These are phyloP conservation scores for Campylomormyrus tamandua DNA, from an alignment of 2,113 vertebrate genomes.

Conservation along the genomic window DNA sequence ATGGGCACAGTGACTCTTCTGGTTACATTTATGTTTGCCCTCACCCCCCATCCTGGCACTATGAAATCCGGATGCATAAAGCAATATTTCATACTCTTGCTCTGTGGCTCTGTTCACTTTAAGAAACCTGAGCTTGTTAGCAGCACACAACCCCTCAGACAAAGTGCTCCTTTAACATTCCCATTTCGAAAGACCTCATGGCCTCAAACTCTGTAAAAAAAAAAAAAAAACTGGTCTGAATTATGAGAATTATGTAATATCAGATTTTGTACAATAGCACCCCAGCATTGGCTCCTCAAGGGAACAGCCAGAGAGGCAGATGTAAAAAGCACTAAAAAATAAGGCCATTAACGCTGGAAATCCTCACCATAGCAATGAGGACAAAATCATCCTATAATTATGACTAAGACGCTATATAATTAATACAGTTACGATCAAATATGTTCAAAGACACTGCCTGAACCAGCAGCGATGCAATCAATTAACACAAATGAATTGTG, in stretches of 20 bases:
- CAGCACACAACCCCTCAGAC: neutral
- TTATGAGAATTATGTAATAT: neutral
- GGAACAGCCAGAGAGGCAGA: neutral
- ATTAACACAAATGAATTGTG: neutral
- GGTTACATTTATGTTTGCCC: neutral
- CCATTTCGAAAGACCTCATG: neutral
- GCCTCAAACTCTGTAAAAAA: neutral
- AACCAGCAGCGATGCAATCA: neutral
- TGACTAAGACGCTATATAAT: neutral
- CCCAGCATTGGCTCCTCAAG: neutral
- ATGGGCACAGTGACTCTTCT: neutral
- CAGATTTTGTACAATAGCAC: neutral
- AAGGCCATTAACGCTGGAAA: neutral
- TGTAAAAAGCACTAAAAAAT: neutral
- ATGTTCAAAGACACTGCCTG: neutral
- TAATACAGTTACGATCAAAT: neutral
- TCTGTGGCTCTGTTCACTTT: neutral
- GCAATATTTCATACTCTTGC: neutral
- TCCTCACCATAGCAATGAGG: neutral
- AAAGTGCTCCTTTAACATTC: neutral
- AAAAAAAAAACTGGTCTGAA: neutral
- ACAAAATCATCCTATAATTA: neutral
- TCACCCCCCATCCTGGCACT: neutral
- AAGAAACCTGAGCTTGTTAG: neutral
- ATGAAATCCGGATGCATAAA: neutral